Base-by-base conservation (phyloP, 2,888 invertebrate species). In the Drosophila flavopinicola region DNA sequence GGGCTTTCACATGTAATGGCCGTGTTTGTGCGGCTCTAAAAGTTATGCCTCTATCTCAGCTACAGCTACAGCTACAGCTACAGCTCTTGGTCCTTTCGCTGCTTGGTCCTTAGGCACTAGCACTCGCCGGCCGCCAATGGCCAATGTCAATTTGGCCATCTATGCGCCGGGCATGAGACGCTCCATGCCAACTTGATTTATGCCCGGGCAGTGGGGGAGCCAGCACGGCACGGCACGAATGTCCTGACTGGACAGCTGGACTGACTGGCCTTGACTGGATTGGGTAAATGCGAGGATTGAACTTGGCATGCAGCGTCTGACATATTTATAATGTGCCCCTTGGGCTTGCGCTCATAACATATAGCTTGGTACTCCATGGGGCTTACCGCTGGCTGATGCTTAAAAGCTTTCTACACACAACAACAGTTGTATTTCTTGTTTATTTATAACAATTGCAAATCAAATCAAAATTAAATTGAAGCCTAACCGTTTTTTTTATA, bases 1-100 rank as follows among this genome's bases (percentile, higher is more conserved):
- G 52, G 78, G 68, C 76, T 76, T 78, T 65, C 85, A 82, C 74
- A 82, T 85, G 80, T 80, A 80, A 80, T 80, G 85, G 77, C 47
- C 82, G 54, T 82, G 78, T 85, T 78, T 80, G 67, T 79, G 83
- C 42, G 59, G 38, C 66, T 66, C 71, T 76, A 76, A 80, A 85
- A 78, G 74, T 80, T 74, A 78, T 82, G 76, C 83, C 71, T 59
- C 64, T 63, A 60, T 65, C 56, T 41, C 5, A 5, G 25, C 15
- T 6, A 17, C 47, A 52, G 51, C 59, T 15, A 23, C 9, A 11
- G 24, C 15, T 15, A 25, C 7, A 10, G 23, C 17, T 51, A n/a
- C 6, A 35, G 44, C 25, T 17, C 17, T 45, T 30, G 42, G 52
- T 32, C 17, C 13, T 23, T 38, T 39, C 15, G 29, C 15, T 54